These are phyloP conservation scores for Hycleus phaleratus DNA, from an alignment of 1,140 invertebrate genomes.

Conservation along the genomic window DNA sequence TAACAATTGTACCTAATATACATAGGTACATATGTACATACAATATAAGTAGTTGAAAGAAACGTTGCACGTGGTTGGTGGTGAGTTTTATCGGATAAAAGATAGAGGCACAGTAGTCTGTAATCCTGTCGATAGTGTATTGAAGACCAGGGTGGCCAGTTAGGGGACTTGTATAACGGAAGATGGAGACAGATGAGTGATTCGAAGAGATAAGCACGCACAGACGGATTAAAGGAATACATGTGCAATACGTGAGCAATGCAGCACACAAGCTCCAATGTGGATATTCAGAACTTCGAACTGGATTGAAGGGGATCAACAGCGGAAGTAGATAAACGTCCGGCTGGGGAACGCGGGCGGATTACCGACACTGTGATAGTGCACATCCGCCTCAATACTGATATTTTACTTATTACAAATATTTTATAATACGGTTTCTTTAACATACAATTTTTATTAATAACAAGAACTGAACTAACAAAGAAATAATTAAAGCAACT, in stretches of 20 bases:
- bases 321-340: slow-evolving; percentile 26
- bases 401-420: slow-evolving; percentile 22
- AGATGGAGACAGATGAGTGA: slow-evolving; percentile 31
- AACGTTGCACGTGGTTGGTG: background rate
- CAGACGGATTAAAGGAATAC: slow-evolving; percentile 24
- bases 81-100: slow-evolving; percentile 17
- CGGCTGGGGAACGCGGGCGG: slow-evolving; percentile 18
- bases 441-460: slow-evolving; percentile 1
- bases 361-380: slow-evolving; percentile 25
- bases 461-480: slow-evolving; percentile 20
- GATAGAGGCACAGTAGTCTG: slow-evolving; percentile 7
- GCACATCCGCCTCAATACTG: slow-evolving; percentile 22
- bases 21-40: no score
- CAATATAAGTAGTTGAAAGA: background rate
- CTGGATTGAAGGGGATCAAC: slow-evolving; percentile 26
- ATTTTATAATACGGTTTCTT: background rate
- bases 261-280: background rate
- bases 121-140: background rate
- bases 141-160: no score
- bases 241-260: slow-evolving; percentile 12
- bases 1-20: no score
- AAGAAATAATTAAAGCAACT: slow-evolving; percentile 26
- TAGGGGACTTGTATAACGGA: slow-evolving; percentile 1
- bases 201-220: slow-evolving; percentile 29
- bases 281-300: slow-evolving; percentile 12